A percentile compares a stretch with the other conserved stretches of the same genome.
Conservation (phyloP, 2,113 vertebrate genomes). For the Edolisoma coerulescens region DNA sequence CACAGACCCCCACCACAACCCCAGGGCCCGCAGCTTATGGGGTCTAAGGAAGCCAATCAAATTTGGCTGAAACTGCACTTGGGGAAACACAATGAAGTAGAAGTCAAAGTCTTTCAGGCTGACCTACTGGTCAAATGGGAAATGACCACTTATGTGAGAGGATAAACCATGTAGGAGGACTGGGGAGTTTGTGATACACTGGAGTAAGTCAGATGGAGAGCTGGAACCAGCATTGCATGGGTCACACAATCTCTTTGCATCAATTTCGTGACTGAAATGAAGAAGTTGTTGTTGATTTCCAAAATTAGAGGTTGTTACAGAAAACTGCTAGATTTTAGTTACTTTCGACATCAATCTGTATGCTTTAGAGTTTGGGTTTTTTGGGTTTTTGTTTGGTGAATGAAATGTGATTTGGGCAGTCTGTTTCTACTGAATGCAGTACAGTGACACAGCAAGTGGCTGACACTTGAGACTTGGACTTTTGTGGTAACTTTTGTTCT, state of each 20-base stretch:
- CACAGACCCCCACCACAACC: neutral
- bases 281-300: neutral
- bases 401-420: neutral
- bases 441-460: neutral
- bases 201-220: neutral
- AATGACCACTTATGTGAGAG: neutral
- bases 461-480: neutral
- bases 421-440: neutral
- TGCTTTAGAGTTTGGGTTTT: neutral
- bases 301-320: neutral
- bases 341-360: neutral
- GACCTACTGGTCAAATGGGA: neutral
- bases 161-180: neutral
- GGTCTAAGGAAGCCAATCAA: neutral
- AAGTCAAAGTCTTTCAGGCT: neutral
- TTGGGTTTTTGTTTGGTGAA: neutral
- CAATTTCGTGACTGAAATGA: neutral
- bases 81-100: neutral
- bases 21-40: neutral
- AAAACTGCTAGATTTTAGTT: neutral
- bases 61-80: neutral
- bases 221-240: neutral
- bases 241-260: neutral
- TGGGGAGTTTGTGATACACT: neutral
- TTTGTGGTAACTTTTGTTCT: neutral